phyloP scores from a whole-genome alignment of 2,113 vertebrate genomes.

The Riparia riparia region DNA sequence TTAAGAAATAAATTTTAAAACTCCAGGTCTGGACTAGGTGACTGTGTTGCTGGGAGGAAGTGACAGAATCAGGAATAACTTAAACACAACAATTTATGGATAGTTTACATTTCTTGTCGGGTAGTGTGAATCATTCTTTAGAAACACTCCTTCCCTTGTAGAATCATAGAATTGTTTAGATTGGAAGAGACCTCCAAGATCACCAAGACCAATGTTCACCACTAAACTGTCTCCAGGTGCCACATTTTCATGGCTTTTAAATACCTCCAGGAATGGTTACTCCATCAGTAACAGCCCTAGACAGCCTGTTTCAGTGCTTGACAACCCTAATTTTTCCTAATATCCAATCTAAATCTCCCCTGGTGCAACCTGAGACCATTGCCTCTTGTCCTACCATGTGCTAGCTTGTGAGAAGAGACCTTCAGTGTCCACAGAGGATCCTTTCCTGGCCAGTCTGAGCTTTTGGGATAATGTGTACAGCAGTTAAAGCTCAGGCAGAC shows the following conservation, averaged over 20 bases:
- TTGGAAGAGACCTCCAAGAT: background rate
- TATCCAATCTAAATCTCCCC: background rate
- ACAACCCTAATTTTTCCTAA: background rate
- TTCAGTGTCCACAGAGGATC: rapidly evolving
- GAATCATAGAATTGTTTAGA: background rate
- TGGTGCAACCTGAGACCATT: background rate
- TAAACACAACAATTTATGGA: background rate
- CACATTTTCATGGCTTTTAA: background rate
- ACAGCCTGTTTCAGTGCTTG: background rate
- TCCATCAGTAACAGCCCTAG: background rate
- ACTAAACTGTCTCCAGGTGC: background rate
- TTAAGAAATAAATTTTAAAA: background rate
- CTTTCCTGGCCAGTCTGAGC: background rate
- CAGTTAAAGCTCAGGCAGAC: background rate
- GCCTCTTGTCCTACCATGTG: background rate
- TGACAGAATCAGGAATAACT: background rate
- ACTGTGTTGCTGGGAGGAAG: background rate
- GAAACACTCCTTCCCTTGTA: background rate
- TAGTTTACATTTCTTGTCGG: background rate
- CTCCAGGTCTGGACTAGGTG: background rate
- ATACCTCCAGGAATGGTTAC: background rate
- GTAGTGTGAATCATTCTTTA: background rate
- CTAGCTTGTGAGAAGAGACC: background rate
- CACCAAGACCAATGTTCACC: background rate
- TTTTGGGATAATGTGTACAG: background rate